A percentile compares a stretch with the other conserved stretches of the same genome.
These are phyloP conservation scores for Heterohyrax brucei DNA, from an alignment of 2,797 vertebrate species.

Conservation along the genomic window DNA sequence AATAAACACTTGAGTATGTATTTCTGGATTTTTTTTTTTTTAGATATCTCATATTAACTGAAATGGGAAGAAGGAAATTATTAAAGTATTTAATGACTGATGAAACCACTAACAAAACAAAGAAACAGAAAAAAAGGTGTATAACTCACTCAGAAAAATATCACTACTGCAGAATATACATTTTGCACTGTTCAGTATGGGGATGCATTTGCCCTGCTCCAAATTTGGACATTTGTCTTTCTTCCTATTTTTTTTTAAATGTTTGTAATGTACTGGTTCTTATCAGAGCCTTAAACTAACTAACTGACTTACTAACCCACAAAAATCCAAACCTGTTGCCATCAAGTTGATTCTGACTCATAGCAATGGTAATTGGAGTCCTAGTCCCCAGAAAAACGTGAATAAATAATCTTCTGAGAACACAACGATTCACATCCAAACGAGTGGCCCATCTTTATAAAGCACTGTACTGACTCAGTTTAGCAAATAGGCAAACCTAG, in stretches of 20 bases:
- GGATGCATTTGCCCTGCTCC: not conserved
- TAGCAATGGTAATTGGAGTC: not conserved
- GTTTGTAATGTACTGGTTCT: not conserved
- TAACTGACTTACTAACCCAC: no score
- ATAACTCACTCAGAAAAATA: not conserved
- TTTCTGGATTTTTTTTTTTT: not conserved
- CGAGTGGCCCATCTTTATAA: not conserved
- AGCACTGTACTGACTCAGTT: not conserved
- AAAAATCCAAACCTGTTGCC: no score
- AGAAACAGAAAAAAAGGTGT: not conserved
- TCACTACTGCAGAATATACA: not conserved
- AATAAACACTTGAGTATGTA: not conserved
- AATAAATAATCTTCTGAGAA: not conserved
- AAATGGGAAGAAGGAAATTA: not conserved
- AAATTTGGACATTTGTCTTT: not conserved
- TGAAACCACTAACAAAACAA: not conserved
- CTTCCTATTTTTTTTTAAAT: not conserved
- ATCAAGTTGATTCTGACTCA: no score
- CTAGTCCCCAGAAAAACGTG: not conserved
- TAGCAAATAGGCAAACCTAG: not conserved
- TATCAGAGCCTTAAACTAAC: not conserved
- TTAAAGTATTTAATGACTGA: not conserved
- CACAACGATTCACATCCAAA: constrained; percentile 8
- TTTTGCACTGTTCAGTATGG: constrained; percentile 5
- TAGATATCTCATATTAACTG: not conserved